Conservation (phyloP, 2,113 vertebrate genomes). For the Anarrhichthys ocellatus region DNA sequence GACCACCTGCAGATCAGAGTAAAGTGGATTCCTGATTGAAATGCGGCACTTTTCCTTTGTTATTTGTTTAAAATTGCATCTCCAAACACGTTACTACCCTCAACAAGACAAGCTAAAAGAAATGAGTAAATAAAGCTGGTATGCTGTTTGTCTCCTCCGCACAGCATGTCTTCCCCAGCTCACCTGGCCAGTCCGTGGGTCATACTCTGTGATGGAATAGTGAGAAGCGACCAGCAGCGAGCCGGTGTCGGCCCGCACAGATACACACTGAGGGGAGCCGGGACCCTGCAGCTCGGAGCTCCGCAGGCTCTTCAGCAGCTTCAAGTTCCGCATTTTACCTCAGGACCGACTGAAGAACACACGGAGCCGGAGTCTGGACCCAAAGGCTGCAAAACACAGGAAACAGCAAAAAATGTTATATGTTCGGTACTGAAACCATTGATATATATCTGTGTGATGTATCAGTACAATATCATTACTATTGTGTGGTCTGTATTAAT, state of each 20-base stretch:
- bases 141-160: neutral
- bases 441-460: neutral
- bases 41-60: neutral
- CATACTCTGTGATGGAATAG: slow-evolving; percentile 85
- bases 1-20: slow-evolving; percentile 79
- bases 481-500: neutral
- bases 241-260: slow-evolving; percentile 79
- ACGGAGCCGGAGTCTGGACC: neutral
- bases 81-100: neutral
- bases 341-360: slow-evolving; percentile 2
- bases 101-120: neutral
- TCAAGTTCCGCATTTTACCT: slow-evolving; percentile 90
- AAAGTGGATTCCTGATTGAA: neutral
- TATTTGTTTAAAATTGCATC: neutral
- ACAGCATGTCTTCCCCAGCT: neutral
- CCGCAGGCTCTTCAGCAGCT: slow-evolving; percentile 82
- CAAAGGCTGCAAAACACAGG: slow-evolving; percentile 1
- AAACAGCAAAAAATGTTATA: neutral
- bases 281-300: slow-evolving; percentile 74
- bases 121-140: neutral
- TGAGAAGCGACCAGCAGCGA: slow-evolving; percentile 86
- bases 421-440: neutral
- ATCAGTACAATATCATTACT: too few relatives aligned
- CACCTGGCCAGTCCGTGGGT: slow-evolving; percentile 81
- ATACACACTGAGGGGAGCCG: slow-evolving; percentile 86